Conservation (phyloP, 2,888 invertebrate species). For the Acleris emargana region DNA sequence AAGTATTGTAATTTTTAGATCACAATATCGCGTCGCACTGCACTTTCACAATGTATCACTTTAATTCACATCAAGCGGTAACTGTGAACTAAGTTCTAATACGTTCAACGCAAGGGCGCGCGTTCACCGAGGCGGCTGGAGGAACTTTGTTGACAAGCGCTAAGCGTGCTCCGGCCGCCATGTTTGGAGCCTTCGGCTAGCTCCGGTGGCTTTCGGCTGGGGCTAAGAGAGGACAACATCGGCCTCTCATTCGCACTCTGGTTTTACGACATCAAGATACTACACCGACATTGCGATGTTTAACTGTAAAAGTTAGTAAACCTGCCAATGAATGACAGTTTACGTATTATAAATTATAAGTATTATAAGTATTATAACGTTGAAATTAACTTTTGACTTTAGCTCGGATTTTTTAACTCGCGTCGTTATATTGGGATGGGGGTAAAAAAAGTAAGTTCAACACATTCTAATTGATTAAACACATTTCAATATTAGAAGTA, state of each 20-base stretch:
- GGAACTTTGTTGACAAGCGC: conserved; percentile 81
- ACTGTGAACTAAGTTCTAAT: conserved; percentile 36
- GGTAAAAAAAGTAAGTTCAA: too few species aligned
- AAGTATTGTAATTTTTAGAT: conserved; percentile 9
- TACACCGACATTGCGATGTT: conserved; percentile 24
- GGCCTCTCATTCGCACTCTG: conserved; percentile 22
- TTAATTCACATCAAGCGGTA: conserved; percentile 35
- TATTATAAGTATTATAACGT: too few species aligned
- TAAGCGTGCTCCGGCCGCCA: conserved; percentile 67
- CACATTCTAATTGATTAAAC: too few species aligned
- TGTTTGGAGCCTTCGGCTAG: conserved; percentile 67
- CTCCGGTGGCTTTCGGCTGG: conserved; percentile 57
- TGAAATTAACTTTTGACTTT: too few species aligned
- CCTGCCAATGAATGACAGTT: conserved; percentile 26
- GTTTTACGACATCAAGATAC: conserved; percentile 21
- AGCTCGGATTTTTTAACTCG: too few species aligned
- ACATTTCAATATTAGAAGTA: too few species aligned
- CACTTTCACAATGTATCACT: conserved; percentile 56
- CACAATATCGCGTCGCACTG: conserved; percentile 45
- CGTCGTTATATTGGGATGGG: too few species aligned
- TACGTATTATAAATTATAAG: too few species aligned
- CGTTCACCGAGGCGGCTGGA: conserved; percentile 58
- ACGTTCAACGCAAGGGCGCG: conserved; percentile 50
- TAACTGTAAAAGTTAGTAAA: conserved; percentile 35
- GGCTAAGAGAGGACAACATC: conserved; percentile 37